phyloP scores from a whole-genome alignment of 2,797 vertebrate species.

The Acestrorhynchus altus region DNA sequence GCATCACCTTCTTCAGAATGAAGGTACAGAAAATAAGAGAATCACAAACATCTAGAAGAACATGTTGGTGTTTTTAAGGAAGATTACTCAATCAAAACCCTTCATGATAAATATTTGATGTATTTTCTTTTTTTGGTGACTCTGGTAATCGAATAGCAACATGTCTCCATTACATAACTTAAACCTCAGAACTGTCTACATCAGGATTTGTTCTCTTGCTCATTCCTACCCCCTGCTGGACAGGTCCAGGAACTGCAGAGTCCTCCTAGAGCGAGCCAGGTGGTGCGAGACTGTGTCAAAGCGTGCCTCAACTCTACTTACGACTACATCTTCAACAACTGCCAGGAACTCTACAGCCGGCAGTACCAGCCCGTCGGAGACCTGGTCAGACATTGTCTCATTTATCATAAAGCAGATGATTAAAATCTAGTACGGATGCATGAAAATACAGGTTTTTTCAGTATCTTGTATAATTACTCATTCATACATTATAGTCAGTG shows the following conservation, averaged over 20 bases:
- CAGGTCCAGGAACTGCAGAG: constrained; percentile 98
- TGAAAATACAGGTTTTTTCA: no score
- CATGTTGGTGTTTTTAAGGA: no score
- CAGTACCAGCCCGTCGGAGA: constrained; percentile 88
- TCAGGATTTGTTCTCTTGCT: neutral
- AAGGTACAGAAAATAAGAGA: constrained; percentile 80
- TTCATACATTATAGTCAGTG: no score
- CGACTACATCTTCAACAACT: constrained; percentile 98
- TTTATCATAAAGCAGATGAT: neutral
- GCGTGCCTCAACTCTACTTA: constrained; percentile 98
- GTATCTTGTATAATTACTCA: no score
- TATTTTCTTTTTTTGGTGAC: no score
- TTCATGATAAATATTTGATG: no score
- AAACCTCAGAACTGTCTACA: neutral
- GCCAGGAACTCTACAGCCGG: constrained; percentile 92
- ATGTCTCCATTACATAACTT: no score
- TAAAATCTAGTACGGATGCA: no score
- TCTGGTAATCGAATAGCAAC: no score
- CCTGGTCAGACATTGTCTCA: constrained; percentile 72
- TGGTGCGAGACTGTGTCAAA: constrained; percentile 97
- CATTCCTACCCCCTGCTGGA: constrained; percentile 44
- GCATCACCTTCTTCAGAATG: constrained; percentile 99
- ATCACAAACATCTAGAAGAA: neutral
- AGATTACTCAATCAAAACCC: no score
- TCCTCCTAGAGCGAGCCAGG: constrained; percentile 97